Percentiles rank a stretch among this genome's conserved stretches.
Evolutionary conservation across 2,797 vertebrate species (phyloP).

Genomic region (Onychomys arenicola): DNA sequence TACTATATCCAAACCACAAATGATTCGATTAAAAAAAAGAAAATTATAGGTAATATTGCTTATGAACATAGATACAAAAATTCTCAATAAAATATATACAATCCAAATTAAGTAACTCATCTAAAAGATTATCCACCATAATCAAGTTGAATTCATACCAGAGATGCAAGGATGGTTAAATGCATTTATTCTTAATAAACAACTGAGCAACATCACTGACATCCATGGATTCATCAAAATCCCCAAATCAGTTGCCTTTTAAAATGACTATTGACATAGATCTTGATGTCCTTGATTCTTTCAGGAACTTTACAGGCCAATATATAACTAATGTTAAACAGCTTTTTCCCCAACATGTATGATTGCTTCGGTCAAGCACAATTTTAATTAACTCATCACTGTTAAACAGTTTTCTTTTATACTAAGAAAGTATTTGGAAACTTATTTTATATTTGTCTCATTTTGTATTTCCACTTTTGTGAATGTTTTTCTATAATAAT

Average conservation of each 20-base stretch:
- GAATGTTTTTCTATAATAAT: not conserved
- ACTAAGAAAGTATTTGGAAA: not conserved
- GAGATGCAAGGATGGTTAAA: not conserved
- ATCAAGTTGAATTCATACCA: not conserved
- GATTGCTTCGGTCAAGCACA: not conserved
- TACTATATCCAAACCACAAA: not conserved
- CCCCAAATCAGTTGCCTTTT: not conserved
- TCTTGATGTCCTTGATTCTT: not conserved
- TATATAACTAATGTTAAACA: not conserved
- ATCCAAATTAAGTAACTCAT: not conserved
- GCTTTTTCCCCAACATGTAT: not conserved
- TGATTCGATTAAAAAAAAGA: not conserved
- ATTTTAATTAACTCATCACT: not conserved
- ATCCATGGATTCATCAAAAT: not conserved
- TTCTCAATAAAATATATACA: not conserved
- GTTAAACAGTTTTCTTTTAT: conserved; percentile 21
- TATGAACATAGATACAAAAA: not conserved
- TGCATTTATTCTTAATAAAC: conserved; percentile 17
- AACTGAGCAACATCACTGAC: not conserved
- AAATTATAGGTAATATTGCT: not conserved
- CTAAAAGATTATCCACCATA: not conserved
- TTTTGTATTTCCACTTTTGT: conserved; percentile 27
- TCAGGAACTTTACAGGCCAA: not conserved
- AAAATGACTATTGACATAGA: not conserved
- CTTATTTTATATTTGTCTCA: not conserved